Base-by-base conservation (phyloP, 2,797 vertebrate genomes). In the Pempheris klunzingeri region DNA sequence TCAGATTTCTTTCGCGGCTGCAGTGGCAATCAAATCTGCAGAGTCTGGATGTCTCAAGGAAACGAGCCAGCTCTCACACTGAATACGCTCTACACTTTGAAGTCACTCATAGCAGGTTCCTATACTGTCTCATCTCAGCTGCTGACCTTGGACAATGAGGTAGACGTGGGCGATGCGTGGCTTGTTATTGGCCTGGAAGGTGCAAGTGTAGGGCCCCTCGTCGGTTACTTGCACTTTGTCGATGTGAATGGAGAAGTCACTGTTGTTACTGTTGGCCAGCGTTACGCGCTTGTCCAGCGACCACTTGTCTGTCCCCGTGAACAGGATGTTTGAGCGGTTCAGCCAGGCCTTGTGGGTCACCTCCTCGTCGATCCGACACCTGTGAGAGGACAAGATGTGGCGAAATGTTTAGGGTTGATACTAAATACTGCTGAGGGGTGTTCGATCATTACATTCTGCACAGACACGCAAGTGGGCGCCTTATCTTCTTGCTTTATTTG, bases 291-390 rank as follows among this genome's bases (percentile, higher is more conserved):
- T 89, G 90, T 98, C 97, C 43, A 97, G 95, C 15, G 97, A 96
- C 97, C 97, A 98, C 91, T 97, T 97, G 92, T 98, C 97, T 0
- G 94, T 96, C 64, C 97, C 97, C 0, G 97, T 95, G 5, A 97
- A 97, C 66, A 97, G 92, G 93, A 98, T 98, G 93, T 97, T 97
- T 67, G 97, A 97, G 82, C 97, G 97, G 90, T 97, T 97, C 86
- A 97, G 90, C 97, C 97, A 98, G 50, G 97, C 97, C 90, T 97
- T 97, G 67, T 97, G 96, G 30, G 96, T 97, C 83, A 97, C 97
- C 18, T 97, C 95, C 77, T 96, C 95, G 0, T 97, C 95, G 7
- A 97, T 97, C 89, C 94, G 95, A 93, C 97, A 97, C 85, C 97
- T 98, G 87, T 1, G 1, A 12, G 62, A 54, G 12, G 57, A 79